Base-by-base conservation (phyloP, 2,113 vertebrate species). In the Platysteira castanea region DNA sequence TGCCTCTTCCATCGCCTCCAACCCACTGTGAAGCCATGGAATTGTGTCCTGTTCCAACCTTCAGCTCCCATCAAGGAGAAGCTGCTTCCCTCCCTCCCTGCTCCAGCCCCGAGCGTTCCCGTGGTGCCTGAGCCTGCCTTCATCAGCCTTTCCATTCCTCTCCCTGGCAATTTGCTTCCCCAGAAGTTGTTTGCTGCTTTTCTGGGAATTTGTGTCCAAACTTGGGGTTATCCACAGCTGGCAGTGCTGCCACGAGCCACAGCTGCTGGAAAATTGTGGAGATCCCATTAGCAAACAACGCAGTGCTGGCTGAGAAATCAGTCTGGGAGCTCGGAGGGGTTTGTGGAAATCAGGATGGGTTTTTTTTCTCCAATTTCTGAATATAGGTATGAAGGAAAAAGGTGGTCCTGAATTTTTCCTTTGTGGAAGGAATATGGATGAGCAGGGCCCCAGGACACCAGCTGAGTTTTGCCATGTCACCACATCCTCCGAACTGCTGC, bases 131-230 rank as follows among this genome's bases (percentile, higher is more conserved):
- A 20, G 60, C 74, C 90, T 56, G 59, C 87, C 76, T 95, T 59
- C 89, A 88, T 87, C 86, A 92, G 56, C 93, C 90, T 63, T 67
- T 46, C 93, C 91, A 78, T 59, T 61, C 71, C 84, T 96, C 75
- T 89, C 93, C 81, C 59, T 73, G 49, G 94, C 35, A 84, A 49
- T 76, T 87, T 37, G 41, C 59, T 73, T 82, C 59, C 63, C 82
- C 65, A 94, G 79, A 49, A 52, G 49, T 83, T 79, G 84, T 68
- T 78, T 1, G 27, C 81, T 84, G 89, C 81, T 84, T 87, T 80
- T 35, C 70, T 95, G 83, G 91, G 84, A 93, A 61, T 95, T 77
- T 86, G 63, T 64, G 87, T 80, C 78, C 79, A 46, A 33, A 60
- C 46, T 57, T 46, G 1, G 17, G 52, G 64, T 92, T 87, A 47